Conservation (phyloP, 2,888 invertebrate genomes). For the Cacoxenus indagator region DNA sequence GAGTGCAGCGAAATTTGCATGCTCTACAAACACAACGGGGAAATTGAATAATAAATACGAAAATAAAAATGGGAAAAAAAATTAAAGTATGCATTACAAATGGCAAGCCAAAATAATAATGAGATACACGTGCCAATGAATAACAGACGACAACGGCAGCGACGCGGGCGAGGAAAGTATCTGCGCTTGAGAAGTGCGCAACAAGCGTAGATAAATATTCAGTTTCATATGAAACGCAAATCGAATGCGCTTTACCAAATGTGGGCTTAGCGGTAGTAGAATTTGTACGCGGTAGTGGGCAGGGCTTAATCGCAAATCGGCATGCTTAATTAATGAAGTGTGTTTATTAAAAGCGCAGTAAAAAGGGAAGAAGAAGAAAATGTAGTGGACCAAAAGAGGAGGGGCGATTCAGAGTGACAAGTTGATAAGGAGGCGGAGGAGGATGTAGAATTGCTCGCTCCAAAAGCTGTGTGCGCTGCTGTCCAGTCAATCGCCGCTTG, state of each 20-base stretch:
- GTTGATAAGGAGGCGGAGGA: too few relatives aligned
- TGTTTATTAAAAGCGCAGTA: conserved; percentile 26
- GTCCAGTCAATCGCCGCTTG: too few relatives aligned
- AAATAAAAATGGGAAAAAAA: not conserved
- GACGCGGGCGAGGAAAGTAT: not conserved
- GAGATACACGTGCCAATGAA: conserved; percentile 1
- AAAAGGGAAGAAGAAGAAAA: not conserved
- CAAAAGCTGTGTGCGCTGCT: too few relatives aligned
- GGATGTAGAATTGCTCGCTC: too few relatives aligned
- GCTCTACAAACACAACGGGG: not conserved
- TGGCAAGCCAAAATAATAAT: not conserved
- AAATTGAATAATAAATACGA: not conserved
- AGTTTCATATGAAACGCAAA: not conserved
- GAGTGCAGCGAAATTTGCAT: not conserved
- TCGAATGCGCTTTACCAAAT: not conserved
- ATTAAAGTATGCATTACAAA: not conserved
- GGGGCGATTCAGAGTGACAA: not conserved
- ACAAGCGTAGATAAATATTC: conserved; percentile 39
- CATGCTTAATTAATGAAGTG: conserved; percentile 52
- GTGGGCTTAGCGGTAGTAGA: too few relatives aligned
- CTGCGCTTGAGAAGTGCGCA: conserved; percentile 39
- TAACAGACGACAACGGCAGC: not conserved
- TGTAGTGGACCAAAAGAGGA: not conserved
- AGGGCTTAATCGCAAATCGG: not conserved
- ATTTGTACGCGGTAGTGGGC: not conserved